These are phyloP conservation scores for Boulengeromyrus knoepffleri DNA, from an alignment of 2,113 vertebrate species.

Conservation along the genomic window DNA sequence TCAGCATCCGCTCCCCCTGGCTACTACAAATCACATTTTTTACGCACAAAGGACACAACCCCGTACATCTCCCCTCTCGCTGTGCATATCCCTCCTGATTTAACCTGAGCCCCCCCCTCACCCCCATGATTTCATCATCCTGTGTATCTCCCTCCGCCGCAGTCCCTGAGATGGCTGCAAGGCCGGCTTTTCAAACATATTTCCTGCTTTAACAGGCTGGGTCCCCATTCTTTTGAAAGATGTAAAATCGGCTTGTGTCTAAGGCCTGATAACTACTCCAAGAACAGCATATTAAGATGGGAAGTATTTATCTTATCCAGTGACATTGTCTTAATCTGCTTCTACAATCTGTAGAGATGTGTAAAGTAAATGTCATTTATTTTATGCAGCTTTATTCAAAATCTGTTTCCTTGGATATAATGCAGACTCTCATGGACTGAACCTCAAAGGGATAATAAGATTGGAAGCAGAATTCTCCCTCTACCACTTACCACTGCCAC, in stretches of 20 bases:
- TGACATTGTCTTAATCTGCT: background rate
- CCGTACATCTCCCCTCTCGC: background rate
- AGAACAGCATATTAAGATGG: background rate
- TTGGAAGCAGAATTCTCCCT: background rate
- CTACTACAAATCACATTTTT: background rate
- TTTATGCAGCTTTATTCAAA: background rate
- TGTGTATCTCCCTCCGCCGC: background rate
- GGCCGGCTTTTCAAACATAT: background rate
- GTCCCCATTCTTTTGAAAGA: background rate
- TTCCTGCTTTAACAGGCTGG: background rate
- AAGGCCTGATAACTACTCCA: background rate
- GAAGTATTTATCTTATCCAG: background rate
- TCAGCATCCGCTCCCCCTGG: conserved; percentile 5
- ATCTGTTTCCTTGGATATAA: background rate
- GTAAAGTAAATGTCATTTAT: background rate
- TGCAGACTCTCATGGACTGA: background rate
- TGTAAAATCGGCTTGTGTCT: background rate
- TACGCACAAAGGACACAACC: conserved; percentile 1
- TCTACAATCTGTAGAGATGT: background rate
- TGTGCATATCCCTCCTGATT: background rate
- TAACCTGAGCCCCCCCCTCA: background rate
- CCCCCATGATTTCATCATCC: background rate
- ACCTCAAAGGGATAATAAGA: background rate
- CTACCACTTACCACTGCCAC: background rate
- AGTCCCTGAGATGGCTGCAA: background rate